Percentiles rank a stretch among this genome's conserved stretches.
Conservation (phyloP, 2,888 invertebrate genomes). For the Mimas tiliae region DNA sequence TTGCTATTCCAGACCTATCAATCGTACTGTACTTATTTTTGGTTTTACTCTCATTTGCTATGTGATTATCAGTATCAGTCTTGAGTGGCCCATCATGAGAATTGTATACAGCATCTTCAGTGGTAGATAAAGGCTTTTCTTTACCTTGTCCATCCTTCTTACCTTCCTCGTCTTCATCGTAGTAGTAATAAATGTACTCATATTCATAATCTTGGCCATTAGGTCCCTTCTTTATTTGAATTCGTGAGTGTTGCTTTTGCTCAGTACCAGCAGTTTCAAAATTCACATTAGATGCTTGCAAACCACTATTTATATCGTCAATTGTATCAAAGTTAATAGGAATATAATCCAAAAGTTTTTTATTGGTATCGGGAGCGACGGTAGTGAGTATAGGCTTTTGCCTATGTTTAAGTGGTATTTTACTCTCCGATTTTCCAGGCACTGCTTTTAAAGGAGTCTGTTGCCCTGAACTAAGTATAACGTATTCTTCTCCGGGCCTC, state of each 20-base stretch:
- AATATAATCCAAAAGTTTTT: constrained; percentile 70
- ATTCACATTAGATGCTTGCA: constrained; percentile 79
- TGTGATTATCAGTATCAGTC: constrained; percentile 74
- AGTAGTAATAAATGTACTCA: constrained; percentile 96
- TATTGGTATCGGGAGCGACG: constrained; percentile 65
- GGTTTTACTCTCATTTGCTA: constrained; percentile 70
- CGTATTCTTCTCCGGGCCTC: constrained; percentile 87
- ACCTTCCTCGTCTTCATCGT: constrained; percentile 90
- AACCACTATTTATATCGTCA: constrained; percentile 76
- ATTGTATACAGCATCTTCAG: constrained; percentile 70
- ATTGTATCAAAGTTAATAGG: constrained; percentile 81
- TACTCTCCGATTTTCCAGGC: constrained; percentile 63
- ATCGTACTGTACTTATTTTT: constrained; percentile 84
- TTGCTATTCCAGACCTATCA: constrained; percentile 71
- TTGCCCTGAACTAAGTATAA: constrained; percentile 85
- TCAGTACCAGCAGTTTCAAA: constrained; percentile 88
- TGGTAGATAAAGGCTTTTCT: constrained; percentile 53
- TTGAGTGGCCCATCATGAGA: constrained; percentile 86
- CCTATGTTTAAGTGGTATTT: constrained; percentile 67
- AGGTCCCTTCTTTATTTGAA: constrained; percentile 94
- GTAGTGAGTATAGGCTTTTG: constrained; percentile 85
- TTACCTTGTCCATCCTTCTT: constrained; percentile 66
- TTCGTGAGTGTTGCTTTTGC: constrained; percentile 88
- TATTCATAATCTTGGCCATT: constrained; percentile 96
- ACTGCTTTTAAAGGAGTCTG: constrained; percentile 74